Conservation (phyloP, 2,797 vertebrate species). For the Pitangus sulphuratus region DNA sequence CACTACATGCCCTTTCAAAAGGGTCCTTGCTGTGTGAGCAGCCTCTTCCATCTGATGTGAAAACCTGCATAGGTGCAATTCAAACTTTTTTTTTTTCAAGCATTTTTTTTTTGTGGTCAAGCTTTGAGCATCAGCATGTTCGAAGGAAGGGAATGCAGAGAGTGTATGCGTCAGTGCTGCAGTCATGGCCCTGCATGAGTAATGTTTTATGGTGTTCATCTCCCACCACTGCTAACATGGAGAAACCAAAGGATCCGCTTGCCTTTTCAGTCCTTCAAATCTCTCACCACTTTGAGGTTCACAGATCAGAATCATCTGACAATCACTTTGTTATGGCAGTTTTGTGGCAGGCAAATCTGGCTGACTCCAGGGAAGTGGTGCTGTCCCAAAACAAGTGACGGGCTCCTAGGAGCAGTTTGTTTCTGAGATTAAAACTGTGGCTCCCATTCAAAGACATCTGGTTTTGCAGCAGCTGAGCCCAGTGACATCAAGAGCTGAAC, state of each 20-base stretch:
- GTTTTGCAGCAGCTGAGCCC: neutral
- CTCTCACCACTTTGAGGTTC: neutral
- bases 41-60: neutral
- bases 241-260: neutral
- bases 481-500: rapidly evolving
- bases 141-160: neutral
- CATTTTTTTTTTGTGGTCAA: neutral
- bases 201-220: neutral
- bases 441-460: neutral
- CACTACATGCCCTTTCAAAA: neutral
- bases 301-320: neutral
- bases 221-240: neutral
- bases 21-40: rapidly evolving
- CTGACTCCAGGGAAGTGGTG: neutral
- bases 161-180: neutral
- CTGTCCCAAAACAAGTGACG: neutral
- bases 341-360: neutral
- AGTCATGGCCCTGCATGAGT: rapidly evolving
- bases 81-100: neutral
- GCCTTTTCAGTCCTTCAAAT: neutral
- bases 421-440: neutral
- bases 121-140: rapidly evolving
- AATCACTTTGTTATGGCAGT: neutral
- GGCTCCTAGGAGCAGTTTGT: neutral
- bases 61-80: rapidly evolving